Conservation (phyloP, 2,113 vertebrate genomes). For the Hemichromis elongatus region DNA sequence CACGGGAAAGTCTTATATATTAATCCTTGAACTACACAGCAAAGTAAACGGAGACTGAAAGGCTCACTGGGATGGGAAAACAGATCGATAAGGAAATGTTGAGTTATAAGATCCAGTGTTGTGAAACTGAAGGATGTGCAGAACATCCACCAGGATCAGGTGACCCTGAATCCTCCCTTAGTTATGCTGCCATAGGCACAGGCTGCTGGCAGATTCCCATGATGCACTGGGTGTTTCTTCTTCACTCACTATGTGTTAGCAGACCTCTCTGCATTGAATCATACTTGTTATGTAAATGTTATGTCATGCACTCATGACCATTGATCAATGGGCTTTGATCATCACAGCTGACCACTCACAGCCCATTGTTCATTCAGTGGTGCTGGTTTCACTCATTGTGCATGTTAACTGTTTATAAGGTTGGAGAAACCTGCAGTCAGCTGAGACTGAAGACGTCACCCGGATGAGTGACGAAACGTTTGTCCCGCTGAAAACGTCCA, state of each 20-base stretch:
- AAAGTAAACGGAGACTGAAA: fast-evolving
- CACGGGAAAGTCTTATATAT: fast-evolving
- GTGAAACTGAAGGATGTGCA: neutral
- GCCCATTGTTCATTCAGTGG: too few relatives aligned
- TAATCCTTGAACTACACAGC: neutral
- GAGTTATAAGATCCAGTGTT: neutral
- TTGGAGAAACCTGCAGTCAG: too few relatives aligned
- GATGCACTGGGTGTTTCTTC: neutral
- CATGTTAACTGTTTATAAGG: too few relatives aligned
- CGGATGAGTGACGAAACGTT: too few relatives aligned
- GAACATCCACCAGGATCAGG: neutral
- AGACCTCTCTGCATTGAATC: fast-evolving
- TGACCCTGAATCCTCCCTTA: neutral
- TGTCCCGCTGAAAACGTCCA: too few relatives aligned
- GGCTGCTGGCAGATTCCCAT: neutral
- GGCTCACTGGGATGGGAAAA: neutral
- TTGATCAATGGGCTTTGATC: too few relatives aligned
- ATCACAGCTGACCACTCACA: too few relatives aligned
- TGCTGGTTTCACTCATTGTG: too few relatives aligned
- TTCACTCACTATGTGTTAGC: fast-evolving
- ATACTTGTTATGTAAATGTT: fast-evolving
- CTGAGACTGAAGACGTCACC: too few relatives aligned
- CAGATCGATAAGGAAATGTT: fast-evolving
- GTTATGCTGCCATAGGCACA: neutral
- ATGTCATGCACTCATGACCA: too few relatives aligned